Evolutionary conservation across 2,113 vertebrate species (phyloP), one percentile per base, ranked within the genome.

Genomic region (Aegotheles bennettii): DNA sequence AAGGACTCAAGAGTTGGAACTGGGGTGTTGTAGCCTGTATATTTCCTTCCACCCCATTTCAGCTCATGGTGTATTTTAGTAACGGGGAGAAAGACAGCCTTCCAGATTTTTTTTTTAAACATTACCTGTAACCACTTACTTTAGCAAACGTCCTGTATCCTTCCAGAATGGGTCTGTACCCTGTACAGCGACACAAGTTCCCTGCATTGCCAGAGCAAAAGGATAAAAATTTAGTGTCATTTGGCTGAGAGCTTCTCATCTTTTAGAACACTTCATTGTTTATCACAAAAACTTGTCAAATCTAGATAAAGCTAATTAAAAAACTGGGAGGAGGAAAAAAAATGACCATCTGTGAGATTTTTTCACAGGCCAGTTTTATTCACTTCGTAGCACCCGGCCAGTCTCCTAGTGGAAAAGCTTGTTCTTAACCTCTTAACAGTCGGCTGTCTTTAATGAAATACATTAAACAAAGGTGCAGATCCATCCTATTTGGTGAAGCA

Each of bases 121-220:
- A 12, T 17, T 36, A 47, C 64, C 20, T 56, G 33, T 87, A 84
- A 47, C 13, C 31, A 92, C 98, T 98, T 97, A 99, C 99, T 97
- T 95, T 97, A 56, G 99, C 97, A 69, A 99, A 99, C 23, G 99
- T 99, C 92, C 97, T 98, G 96, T 98, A 99, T 23, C 99, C 99
- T 84, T 99, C 98, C 81, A 99, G 97, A 84, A 99, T 99, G 21
- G 99, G 97, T 88, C 99, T 97, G 96, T 99, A 99, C 51, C 99
- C 99, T 7, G 99, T 99, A 93, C 99, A 99, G 31, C 99, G 99
- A 74, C 99, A 99, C 94, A 99, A 95, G 84, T 99, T 99, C 50
- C 99, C 99, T 99, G 89, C 3, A 47, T 91, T 77, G 56, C 13
- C 61, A 93, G 90, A 80, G 48, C 56, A 84, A 89, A 63, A 84